Evolutionary conservation across 2,888 invertebrate genomes (phyloP).

Genomic region (Pseudococcus viburni): DNA sequence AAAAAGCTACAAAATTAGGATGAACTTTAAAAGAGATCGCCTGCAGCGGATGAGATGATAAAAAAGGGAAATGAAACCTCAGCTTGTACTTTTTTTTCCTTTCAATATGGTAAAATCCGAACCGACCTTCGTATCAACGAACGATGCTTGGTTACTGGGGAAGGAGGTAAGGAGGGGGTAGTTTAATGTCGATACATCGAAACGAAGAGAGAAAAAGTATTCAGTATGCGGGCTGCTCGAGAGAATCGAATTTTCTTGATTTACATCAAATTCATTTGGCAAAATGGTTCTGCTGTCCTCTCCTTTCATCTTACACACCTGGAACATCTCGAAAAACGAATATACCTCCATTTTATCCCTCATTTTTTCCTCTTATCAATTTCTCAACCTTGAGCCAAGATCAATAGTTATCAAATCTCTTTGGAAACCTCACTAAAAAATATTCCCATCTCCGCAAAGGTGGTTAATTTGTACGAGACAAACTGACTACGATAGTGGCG

Average conservation of each 20-base stretch:
- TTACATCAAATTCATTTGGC: neutral
- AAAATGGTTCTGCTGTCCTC: neutral
- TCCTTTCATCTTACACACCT: neutral
- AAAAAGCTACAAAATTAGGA: constrained; percentile 44
- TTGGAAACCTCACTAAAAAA: neutral
- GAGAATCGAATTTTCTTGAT: neutral
- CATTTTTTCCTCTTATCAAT: neutral
- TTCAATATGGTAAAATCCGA: constrained; percentile 40
- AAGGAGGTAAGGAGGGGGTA: neutral
- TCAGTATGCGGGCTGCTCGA: neutral
- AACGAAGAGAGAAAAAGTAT: neutral
- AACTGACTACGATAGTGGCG: neutral
- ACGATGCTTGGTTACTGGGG: neutral
- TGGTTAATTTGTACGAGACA: constrained; percentile 6
- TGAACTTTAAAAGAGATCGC: constrained; percentile 28
- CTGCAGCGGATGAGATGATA: constrained; percentile 38
- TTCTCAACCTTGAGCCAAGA: neutral
- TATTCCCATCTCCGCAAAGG: neutral
- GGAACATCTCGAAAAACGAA: neutral
- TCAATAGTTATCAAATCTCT: neutral
- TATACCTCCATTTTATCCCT: too few species aligned
- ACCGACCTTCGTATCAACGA: neutral
- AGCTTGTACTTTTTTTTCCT: constrained; percentile 18
- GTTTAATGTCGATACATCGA: neutral
- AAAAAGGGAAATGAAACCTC: constrained; percentile 22